A percentile compares a stretch with the other conserved stretches of the same genome.
Evolutionary conservation across 2,888 invertebrate genomes (phyloP).

Genomic region (Lasioglossum marginatum): DNA sequence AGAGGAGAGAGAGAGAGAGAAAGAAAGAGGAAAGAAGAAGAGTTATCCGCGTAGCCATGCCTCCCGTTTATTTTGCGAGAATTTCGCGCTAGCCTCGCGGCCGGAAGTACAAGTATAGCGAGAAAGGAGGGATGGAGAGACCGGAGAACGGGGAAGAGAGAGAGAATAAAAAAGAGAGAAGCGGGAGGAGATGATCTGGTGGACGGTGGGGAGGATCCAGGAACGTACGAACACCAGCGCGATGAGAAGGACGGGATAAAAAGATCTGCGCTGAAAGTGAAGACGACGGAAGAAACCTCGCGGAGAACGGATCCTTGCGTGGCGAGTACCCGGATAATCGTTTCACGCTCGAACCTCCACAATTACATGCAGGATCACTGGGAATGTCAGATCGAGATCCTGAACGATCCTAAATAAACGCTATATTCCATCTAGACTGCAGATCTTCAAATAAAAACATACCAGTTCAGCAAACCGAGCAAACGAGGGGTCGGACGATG

Average conservation of each 20-base stretch:
- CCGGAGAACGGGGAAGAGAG: conserved; percentile 36
- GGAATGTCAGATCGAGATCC: neutral
- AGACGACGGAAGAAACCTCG: conserved; percentile 49
- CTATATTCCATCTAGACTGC: neutral
- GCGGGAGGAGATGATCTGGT: conserved; percentile 52
- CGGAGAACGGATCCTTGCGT: conserved; percentile 66
- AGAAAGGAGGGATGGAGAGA: conserved; percentile 41
- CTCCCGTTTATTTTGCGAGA: conserved; percentile 78
- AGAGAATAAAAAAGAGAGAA: conserved; percentile 31
- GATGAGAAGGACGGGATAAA: conserved; percentile 40
- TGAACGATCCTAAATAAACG: neutral
- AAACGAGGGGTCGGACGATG: neutral
- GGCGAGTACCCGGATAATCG: conserved; percentile 53
- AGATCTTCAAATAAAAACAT: neutral
- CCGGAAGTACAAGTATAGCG: conserved; percentile 82
- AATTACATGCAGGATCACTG: neutral
- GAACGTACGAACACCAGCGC: conserved; percentile 70
- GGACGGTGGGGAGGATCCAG: conserved; percentile 71
- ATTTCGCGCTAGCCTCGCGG: conserved; percentile 77
- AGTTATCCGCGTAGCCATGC: conserved; percentile 46
- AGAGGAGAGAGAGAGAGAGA: neutral
- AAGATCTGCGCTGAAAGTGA: conserved; percentile 40
- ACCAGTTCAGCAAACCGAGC: neutral
- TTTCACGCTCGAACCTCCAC: conserved; percentile 38
- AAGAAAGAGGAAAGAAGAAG: neutral